Base-by-base conservation (phyloP, 2,797 vertebrate genomes). In the Melanotaenia parkinsoni region DNA sequence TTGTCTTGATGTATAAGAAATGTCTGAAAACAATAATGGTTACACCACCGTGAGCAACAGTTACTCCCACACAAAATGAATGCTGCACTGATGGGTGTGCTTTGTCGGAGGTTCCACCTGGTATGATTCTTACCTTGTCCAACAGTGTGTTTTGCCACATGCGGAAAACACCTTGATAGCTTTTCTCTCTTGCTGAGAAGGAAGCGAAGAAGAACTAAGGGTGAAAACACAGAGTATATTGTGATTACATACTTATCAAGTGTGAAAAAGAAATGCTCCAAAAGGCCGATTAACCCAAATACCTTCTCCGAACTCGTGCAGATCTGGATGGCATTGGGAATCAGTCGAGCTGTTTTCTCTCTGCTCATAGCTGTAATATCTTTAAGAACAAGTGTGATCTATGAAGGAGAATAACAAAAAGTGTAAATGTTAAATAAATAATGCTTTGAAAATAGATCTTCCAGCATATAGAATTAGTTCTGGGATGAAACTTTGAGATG, bases 321-420 rank as follows among this genome's bases (percentile, higher is more conserved):
- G 81, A 99, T 93, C 94, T 98, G 97, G 87, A 99, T 97, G 79
- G 98, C 97, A 43, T 98, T 98, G 83, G 97, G 98, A 82, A 99
- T 98, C 70, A 97, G 93, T 20, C 95, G 94, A 67, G 96, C 97
- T 0, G 96, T 99, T 90, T 99, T 99, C 88, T 98, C 97, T 87
- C 96, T 96, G 58, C 94, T 96, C 92, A 98, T 93, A 58, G 94
- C 85, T 11, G 80, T 93, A 83, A 99, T 93, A 64, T 97, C 96
- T 91, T 94, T 95, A 77, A 98, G 94, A 58, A 86, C 88, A 81
- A 99, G 79, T 50, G 84, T 91, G 81, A 99, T 96, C 98, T 99
- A 85, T 22, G 8, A 50, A 22, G n/a, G 9, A 75, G 81, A 59
- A 73, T 51, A 74, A 61, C 11, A 53, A 28, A 43, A 22, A n/a